Evolutionary conservation across 1,140 invertebrate genomes (phyloP).

Genomic region (Charaxes varanes): DNA sequence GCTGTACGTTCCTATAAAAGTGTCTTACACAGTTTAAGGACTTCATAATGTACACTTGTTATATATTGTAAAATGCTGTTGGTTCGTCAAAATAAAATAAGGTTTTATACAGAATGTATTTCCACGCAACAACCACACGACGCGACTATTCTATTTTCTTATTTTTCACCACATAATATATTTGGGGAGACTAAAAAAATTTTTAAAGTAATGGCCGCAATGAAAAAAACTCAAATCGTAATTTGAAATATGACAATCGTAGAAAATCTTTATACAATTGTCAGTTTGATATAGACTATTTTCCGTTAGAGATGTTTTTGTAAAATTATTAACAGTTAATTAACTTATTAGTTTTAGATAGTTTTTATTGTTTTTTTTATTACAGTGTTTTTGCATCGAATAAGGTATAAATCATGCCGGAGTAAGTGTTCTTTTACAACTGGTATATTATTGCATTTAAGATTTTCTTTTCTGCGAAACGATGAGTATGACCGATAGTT

Average conservation of each 20-base stretch:
- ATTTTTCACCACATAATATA: no score
- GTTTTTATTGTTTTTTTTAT: slow-evolving; percentile 37
- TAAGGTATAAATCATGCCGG: slow-evolving; percentile 52
- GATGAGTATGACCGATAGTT: no score
- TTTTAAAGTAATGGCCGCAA: slow-evolving; percentile 8
- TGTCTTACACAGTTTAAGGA: no score
- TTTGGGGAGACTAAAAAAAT: no score
- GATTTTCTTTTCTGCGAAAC: no score
- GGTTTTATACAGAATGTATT: no score
- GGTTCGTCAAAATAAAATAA: no score
- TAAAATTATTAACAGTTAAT: slow-evolving; percentile 56
- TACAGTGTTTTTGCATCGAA: slow-evolving; percentile 28
- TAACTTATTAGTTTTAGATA: slow-evolving; percentile 55
- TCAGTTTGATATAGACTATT: slow-evolving; percentile 41
- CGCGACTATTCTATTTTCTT: no score
- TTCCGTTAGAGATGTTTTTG: slow-evolving; percentile 55
- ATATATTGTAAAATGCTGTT: no score
- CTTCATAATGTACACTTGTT: no score
- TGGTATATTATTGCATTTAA: neutral
- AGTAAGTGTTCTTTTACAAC: slow-evolving; percentile 41
- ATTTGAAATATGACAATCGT: slow-evolving; percentile 24
- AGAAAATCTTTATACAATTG: slow-evolving; percentile 25
- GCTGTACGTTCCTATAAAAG: no score
- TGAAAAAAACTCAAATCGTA: slow-evolving; percentile 14
- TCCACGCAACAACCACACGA: no score